These are phyloP conservation scores for Alca torda DNA, from an alignment of 2,797 vertebrate genomes.

Conservation along the genomic window DNA sequence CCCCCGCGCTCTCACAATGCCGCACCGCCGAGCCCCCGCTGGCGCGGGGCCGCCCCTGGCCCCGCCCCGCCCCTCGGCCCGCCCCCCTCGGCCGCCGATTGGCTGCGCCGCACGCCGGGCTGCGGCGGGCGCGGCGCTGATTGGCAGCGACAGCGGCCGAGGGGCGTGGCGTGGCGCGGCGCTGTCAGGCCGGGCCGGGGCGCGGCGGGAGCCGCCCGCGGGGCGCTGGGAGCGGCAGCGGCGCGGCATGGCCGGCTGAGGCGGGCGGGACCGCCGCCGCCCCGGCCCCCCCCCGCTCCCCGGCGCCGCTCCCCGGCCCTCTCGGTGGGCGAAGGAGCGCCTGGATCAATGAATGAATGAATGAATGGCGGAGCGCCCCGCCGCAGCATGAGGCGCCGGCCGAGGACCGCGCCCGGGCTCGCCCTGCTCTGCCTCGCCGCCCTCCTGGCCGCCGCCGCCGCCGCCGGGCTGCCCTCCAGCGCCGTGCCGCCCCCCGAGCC, in stretches of 20 bases:
- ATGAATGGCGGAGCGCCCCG: constrained; percentile 20
- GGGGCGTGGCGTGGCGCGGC: neutral
- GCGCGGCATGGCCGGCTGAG: constrained; percentile 6
- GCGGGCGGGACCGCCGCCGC: neutral
- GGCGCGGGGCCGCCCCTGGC: neutral
- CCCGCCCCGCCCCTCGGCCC: neutral
- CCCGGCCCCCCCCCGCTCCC: neutral
- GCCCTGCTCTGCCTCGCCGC: constrained; percentile 3
- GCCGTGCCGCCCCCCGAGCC: neutral
- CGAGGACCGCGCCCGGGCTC: constrained; percentile 6
- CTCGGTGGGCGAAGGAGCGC: neutral
- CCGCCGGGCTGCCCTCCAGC: neutral
- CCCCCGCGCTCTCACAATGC: neutral
- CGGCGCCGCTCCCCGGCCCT: neutral
- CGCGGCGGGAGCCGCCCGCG: neutral
- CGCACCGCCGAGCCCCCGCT: neutral
- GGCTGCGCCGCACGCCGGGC: neutral
- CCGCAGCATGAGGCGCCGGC: constrained; percentile 34
- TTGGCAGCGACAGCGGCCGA: neutral
- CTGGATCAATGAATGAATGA: neutral
- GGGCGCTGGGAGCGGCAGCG: neutral
- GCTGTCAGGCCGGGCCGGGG: constrained; percentile 6
- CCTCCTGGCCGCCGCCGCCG: neutral
- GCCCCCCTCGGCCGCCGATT: neutral
- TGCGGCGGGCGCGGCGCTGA: neutral